Percentiles rank a stretch among this genome's conserved stretches.
Evolutionary conservation across 1,140 invertebrate genomes (phyloP).

Genomic region (Drosophila nigromelanica): DNA sequence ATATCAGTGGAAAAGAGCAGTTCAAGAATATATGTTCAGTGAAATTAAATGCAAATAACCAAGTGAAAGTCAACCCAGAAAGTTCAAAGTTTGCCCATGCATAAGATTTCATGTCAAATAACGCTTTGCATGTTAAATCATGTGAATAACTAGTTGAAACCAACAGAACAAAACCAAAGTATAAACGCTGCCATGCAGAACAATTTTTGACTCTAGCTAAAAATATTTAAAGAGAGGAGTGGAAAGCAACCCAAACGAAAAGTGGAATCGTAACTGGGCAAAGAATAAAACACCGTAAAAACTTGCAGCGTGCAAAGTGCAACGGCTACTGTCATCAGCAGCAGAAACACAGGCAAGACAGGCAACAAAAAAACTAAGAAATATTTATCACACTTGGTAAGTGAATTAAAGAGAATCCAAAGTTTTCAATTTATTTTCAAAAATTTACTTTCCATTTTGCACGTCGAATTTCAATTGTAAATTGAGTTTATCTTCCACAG

Average conservation of each 20-base stretch:
- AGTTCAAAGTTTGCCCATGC: conserved; percentile 25
- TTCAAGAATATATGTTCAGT: background rate
- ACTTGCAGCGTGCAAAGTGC: conserved; percentile 21
- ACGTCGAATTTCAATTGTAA: conserved; percentile 25
- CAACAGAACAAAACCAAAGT: conserved; percentile 5
- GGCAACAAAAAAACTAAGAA: background rate
- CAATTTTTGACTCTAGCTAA: conserved; percentile 15
- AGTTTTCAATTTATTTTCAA: conserved; percentile 27
- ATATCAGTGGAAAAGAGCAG: background rate
- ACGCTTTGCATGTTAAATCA: conserved; percentile 56
- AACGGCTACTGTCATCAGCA: conserved; percentile 30
- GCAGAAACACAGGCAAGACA: background rate
- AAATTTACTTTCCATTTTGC: background rate
- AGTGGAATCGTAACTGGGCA: conserved; percentile 28
- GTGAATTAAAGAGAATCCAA: conserved; percentile 2
- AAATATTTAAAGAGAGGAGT: background rate
- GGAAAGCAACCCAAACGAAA: conserved; percentile 29
- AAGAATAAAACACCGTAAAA: conserved; percentile 23
- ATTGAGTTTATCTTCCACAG: background rate
- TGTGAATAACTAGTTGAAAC: conserved; percentile 52
- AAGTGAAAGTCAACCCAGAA: conserved; percentile 17
- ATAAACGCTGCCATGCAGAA: conserved; percentile 16
- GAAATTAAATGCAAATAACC: background rate
- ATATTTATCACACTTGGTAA: conserved; percentile 24
- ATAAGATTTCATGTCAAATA: conserved; percentile 32